Percentiles rank a stretch among this genome's conserved stretches.
Evolutionary conservation across 2,113 vertebrate species (phyloP).

Genomic region (Sphyrna mokarran): DNA sequence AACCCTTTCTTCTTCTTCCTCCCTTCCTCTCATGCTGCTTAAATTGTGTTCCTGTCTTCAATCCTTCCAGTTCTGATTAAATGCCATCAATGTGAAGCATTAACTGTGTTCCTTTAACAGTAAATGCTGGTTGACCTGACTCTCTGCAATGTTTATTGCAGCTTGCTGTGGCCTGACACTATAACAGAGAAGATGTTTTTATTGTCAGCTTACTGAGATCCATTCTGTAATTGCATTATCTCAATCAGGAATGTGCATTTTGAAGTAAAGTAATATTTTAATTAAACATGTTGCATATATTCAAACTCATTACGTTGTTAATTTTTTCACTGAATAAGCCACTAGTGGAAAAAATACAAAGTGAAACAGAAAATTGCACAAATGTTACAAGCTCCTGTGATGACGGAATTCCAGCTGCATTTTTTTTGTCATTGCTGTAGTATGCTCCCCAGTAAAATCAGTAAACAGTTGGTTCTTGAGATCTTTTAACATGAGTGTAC

Average conservation of each 20-base stretch:
- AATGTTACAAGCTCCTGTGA: not conserved
- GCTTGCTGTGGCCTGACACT: not conserved
- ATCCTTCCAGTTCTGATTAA: not conserved
- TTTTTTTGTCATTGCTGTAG: not conserved
- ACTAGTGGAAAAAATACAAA: not conserved
- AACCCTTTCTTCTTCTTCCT: not conserved
- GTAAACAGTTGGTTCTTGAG: not conserved
- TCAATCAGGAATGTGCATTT: not conserved
- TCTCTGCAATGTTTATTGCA: not conserved
- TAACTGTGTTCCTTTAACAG: not conserved
- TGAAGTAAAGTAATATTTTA: not conserved
- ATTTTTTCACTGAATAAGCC: not conserved
- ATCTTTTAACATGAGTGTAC: not conserved
- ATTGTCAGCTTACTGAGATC: not conserved
- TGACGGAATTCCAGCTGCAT: not conserved
- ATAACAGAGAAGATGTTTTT: not conserved
- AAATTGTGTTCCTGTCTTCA: not conserved
- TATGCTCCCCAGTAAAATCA: not conserved
- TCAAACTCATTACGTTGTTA: not conserved
- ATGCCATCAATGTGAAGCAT: not conserved
- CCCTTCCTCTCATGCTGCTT: not conserved
- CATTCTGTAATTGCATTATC: not conserved
- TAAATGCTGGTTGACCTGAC: not conserved
- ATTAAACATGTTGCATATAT: not conserved
- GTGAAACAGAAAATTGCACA: not conserved